Evolutionary conservation across 2,888 invertebrate species (phyloP).

Genomic region (Acleris holmiana): DNA sequence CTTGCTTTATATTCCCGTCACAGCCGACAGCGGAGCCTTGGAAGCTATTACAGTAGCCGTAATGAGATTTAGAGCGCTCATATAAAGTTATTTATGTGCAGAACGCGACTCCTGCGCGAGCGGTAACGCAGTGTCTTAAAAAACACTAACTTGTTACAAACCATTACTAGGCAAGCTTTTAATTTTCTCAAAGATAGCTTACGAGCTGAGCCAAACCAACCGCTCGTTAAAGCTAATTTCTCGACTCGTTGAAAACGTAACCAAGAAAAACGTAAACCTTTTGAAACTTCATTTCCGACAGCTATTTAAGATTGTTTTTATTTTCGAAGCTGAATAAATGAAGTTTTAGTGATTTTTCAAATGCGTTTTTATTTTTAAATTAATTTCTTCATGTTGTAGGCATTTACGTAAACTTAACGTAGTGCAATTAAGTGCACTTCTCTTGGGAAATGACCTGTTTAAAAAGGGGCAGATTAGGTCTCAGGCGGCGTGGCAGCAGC

Average conservation of each 20-base stretch:
- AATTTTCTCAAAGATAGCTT: conserved; percentile 22
- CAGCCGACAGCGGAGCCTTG: conserved; percentile 73
- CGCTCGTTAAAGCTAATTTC: conserved; percentile 36
- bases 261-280: neutral
- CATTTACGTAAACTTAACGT: conserved; percentile 31
- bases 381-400: conserved; percentile 20
- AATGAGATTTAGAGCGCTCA: conserved; percentile 82
- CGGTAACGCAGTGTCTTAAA: conserved; percentile 46
- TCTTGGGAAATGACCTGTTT: conserved; percentile 36
- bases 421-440: conserved; percentile 32
- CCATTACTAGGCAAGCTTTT: conserved; percentile 29
- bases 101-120: conserved; percentile 59
- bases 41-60: conserved; percentile 77
- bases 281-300: conserved; percentile 13
- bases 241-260: conserved; percentile 28
- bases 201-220: conserved; percentile 30
- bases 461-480: conserved; percentile 26
- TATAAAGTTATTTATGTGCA: conserved; percentile 80
- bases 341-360: neutral
- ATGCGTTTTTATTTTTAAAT: conserved; percentile 14
- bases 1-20: conserved; percentile 79
- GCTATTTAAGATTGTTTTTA: neutral
- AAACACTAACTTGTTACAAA: conserved; percentile 39
- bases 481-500: conserved; percentile 6
- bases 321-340: neutral